Evolutionary conservation across 2,797 vertebrate species (phyloP).

Genomic region (Dendrocincla fuliginosa): DNA sequence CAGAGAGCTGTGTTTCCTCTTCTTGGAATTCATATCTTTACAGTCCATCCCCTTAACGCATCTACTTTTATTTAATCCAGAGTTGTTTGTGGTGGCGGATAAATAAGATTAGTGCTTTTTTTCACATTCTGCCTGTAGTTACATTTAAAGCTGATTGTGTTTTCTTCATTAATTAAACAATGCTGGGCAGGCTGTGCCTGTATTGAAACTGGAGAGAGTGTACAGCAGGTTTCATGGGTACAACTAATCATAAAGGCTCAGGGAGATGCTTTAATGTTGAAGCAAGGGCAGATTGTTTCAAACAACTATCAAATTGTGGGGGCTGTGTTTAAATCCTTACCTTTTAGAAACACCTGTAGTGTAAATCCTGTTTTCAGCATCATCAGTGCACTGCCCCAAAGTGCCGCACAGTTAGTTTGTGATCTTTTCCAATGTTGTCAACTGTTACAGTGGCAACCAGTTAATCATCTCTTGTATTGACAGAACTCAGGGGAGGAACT

Average conservation of each 20-base stretch:
- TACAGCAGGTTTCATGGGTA: not conserved
- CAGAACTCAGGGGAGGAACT: constrained; percentile 56
- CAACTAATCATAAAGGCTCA: not conserved
- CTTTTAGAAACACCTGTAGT: not conserved
- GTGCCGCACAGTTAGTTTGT: not conserved
- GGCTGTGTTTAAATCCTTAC: not conserved
- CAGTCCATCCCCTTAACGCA: not conserved
- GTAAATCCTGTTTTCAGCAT: not conserved
- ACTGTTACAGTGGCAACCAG: not conserved
- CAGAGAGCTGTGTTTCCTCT: not conserved
- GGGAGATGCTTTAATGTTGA: not conserved
- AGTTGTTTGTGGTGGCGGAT: not conserved
- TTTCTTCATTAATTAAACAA: not conserved
- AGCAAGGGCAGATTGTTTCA: not conserved
- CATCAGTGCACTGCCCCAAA: not conserved
- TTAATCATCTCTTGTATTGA: constrained; percentile 38
- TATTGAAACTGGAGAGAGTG: not conserved
- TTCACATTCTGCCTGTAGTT: not conserved
- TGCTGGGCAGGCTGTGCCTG: not conserved
- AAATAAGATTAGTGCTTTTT: not conserved
- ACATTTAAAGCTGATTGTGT: not conserved
- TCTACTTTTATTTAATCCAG: not conserved
- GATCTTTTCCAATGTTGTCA: not conserved
- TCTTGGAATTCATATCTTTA: not conserved
- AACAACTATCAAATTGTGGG: not conserved